Evolutionary conservation across 2,797 vertebrate species (phyloP).

Genomic region (Tarsius wallacei): DNA sequence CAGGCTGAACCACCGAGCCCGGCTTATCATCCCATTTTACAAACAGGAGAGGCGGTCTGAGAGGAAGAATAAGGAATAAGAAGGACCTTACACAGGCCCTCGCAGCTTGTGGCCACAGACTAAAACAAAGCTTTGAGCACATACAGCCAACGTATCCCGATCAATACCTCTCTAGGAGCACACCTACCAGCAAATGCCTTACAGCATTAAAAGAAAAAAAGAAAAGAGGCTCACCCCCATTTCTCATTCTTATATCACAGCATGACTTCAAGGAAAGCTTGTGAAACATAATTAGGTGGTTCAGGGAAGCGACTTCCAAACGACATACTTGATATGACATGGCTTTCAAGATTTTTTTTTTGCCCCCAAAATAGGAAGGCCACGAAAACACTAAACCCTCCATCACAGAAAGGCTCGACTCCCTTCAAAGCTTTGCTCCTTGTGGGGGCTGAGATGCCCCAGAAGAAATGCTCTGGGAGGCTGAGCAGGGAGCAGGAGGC

Average conservation of each 20-base stretch:
- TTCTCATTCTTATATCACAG: not conserved
- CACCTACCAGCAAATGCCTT: not conserved
- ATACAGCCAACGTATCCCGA: not conserved
- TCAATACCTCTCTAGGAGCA: not conserved
- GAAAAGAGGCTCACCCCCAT: not conserved
- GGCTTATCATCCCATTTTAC: not conserved
- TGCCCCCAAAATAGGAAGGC: not conserved
- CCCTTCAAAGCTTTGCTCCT: conserved; percentile 10
- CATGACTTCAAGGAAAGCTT: conserved; percentile 18
- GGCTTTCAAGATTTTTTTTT: conserved; percentile 20
- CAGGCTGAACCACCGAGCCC: too few species aligned
- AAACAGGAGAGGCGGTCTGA: not conserved
- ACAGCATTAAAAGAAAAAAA: not conserved
- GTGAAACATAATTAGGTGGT: conserved; percentile 39
- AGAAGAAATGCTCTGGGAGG: not conserved
- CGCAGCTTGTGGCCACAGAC: not conserved
- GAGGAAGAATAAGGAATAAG: not conserved
- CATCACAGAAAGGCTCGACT: not conserved
- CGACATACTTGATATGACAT: conserved; percentile 1
- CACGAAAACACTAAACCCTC: not conserved
- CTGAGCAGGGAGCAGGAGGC: not conserved
- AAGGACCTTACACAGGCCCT: not conserved
- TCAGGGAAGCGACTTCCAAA: conserved; percentile 26
- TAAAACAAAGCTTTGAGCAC: conserved; percentile 16
- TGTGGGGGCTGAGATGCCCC: not conserved